A percentile compares a stretch with the other conserved stretches of the same genome.
Evolutionary conservation across 2,113 vertebrate genomes (phyloP).

Genomic region (Ploceus nigricollis): DNA sequence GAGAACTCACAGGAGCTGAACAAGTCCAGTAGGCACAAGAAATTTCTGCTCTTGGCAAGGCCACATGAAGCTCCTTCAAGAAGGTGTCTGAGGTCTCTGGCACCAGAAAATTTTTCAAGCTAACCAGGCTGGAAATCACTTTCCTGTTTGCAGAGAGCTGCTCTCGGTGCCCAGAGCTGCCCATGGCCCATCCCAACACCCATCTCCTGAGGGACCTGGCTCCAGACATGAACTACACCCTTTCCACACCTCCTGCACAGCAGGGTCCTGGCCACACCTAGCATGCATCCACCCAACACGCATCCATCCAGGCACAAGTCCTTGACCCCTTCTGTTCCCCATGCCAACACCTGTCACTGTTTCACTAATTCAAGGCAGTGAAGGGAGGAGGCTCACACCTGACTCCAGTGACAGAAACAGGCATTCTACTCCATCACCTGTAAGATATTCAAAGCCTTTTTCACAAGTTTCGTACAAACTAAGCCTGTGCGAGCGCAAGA

Average conservation of each 20-base stretch:
- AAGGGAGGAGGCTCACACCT: background rate
- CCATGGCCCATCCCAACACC: background rate
- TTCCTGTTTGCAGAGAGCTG: background rate
- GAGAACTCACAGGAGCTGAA: background rate
- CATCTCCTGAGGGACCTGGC: background rate
- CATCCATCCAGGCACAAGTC: background rate
- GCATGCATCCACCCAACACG: accelerated
- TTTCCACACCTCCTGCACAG: background rate
- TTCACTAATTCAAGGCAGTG: background rate
- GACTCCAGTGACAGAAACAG: background rate
- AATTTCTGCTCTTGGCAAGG: background rate
- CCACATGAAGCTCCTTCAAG: background rate
- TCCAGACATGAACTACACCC: background rate
- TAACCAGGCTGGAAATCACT: background rate
- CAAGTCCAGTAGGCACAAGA: background rate
- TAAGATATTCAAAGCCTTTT: background rate
- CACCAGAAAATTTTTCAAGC: background rate
- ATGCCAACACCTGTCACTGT: accelerated
- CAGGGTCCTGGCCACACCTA: background rate
- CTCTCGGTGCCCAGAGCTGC: accelerated
- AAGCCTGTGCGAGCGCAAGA: background rate
- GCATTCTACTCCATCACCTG: background rate
- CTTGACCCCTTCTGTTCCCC: too few relatives aligned
- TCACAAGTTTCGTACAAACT: background rate
- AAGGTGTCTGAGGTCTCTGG: background rate